Conservation (phyloP, 2,888 invertebrate genomes). For the Chalcis sispes region DNA sequence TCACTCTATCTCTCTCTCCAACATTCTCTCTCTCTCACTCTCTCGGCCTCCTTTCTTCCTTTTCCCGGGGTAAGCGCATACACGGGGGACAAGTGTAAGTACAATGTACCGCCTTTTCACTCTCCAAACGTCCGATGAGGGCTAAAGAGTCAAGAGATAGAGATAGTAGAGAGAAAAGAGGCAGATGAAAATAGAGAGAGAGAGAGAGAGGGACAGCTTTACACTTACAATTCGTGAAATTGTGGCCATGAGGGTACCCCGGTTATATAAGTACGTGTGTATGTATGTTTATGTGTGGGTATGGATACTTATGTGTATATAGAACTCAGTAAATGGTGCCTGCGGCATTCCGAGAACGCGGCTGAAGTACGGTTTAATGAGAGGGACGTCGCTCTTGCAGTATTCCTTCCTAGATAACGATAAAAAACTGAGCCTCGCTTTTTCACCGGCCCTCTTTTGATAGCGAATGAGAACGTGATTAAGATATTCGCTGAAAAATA, state of each 20-base stretch:
- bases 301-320: background rate
- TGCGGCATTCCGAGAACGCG: background rate
- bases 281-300: background rate
- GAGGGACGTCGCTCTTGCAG: slow-evolving; percentile 8
- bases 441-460: too few species aligned
- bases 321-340: slow-evolving; percentile 7
- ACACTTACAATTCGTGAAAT: slow-evolving; percentile 18
- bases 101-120: slow-evolving; percentile 24
- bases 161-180: slow-evolving; percentile 9
- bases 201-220: slow-evolving; percentile 9
- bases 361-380: slow-evolving; percentile 12
- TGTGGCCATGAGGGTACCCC: background rate
- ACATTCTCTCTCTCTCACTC: slow-evolving; percentile 20
- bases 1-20: background rate
- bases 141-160: slow-evolving; percentile 16
- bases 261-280: too few species aligned
- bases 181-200: background rate
- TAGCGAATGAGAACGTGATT: too few species aligned
- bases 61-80: background rate
- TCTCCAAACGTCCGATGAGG: slow-evolving; percentile 31
- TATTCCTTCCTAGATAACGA: background rate
- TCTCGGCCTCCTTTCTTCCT: slow-evolving; percentile 14
- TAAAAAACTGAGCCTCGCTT: slow-evolving; percentile 39
- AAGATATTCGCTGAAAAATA: too few species aligned
- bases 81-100: slow-evolving; percentile 15